These are phyloP conservation scores for Lithodes maja DNA, from an alignment of 2,888 invertebrate genomes.

Conservation along the genomic window DNA sequence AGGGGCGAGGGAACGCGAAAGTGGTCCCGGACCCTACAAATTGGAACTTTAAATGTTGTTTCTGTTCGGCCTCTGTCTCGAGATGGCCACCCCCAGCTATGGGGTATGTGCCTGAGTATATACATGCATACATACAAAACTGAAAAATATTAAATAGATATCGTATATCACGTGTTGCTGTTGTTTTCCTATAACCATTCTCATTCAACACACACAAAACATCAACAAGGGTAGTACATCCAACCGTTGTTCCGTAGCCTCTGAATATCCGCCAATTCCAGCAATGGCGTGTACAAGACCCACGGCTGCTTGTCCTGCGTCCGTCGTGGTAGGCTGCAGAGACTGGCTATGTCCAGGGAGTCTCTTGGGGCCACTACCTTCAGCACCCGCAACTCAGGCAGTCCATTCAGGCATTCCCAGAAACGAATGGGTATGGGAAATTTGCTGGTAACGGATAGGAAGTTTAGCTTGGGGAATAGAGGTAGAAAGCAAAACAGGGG, in stretches of 20 bases:
- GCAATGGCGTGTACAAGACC: neutral
- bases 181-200: too few relatives aligned
- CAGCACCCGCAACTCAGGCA: neutral
- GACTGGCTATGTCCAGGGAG: neutral
- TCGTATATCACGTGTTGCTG: too few relatives aligned
- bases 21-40: too few relatives aligned
- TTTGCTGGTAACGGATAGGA: neutral
- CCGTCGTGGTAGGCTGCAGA: neutral
- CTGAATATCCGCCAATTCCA: neutral
- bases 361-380: neutral
- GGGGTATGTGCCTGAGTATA: too few relatives aligned
- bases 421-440: neutral
- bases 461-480: neutral
- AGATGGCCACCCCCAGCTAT: too few relatives aligned
- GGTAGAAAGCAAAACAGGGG: neutral
- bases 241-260: slow-evolving; percentile 10
- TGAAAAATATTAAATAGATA: too few relatives aligned
- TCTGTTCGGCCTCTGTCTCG: too few relatives aligned
- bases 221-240: neutral
- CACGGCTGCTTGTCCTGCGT: neutral
- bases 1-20: too few relatives aligned
- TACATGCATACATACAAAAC: too few relatives aligned
- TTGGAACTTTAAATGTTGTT: too few relatives aligned
- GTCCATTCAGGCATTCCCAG: neutral
- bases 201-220: too few relatives aligned